Conservation (phyloP, 2,888 invertebrate genomes). For the Drosophila ustulata region DNA sequence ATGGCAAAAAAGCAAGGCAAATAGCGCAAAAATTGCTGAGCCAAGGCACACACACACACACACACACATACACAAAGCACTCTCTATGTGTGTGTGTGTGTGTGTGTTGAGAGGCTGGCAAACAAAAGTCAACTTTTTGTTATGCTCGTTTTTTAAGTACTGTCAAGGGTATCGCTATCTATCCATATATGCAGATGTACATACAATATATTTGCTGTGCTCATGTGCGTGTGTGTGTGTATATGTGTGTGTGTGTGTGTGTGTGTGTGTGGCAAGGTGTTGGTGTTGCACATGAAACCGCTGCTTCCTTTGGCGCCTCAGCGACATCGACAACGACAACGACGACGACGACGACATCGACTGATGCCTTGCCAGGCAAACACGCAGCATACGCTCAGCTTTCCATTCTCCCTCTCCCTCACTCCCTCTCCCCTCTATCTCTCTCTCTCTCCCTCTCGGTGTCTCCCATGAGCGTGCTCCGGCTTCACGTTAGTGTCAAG, state of each 20-base stretch:
- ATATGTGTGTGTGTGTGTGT: constrained; percentile 18
- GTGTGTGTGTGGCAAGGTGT: constrained; percentile 66
- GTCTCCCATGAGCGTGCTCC: background rate
- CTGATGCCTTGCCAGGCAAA: constrained; percentile 49
- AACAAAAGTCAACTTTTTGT: constrained; percentile 74
- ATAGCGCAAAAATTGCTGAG: constrained; percentile 56
- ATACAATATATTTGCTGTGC: constrained; percentile 8
- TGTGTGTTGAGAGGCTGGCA: constrained; percentile 45
- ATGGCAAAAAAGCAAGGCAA: constrained; percentile 49
- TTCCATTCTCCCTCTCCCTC: background rate
- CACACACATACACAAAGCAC: background rate
- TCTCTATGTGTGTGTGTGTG: no score
- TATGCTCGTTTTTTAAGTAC: constrained; percentile 74
- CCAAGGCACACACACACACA: constrained; percentile 37
- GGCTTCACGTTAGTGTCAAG: constrained; percentile 66
- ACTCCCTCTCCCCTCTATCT: background rate
- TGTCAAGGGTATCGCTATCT: constrained; percentile 82
- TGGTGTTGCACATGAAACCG: constrained; percentile 48
- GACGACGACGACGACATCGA: constrained; percentile 10
- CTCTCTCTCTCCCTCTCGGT: background rate
- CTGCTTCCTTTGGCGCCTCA: constrained; percentile 10
- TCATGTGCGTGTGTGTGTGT: constrained; percentile 15
- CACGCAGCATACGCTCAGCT: constrained; percentile 51
- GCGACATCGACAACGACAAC: background rate
- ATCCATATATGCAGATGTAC: constrained; percentile 45